A percentile compares a stretch with the other conserved stretches of the same genome.
Evolutionary conservation across 2,888 invertebrate genomes (phyloP).

Genomic region (Cheilosia vernalis): DNA sequence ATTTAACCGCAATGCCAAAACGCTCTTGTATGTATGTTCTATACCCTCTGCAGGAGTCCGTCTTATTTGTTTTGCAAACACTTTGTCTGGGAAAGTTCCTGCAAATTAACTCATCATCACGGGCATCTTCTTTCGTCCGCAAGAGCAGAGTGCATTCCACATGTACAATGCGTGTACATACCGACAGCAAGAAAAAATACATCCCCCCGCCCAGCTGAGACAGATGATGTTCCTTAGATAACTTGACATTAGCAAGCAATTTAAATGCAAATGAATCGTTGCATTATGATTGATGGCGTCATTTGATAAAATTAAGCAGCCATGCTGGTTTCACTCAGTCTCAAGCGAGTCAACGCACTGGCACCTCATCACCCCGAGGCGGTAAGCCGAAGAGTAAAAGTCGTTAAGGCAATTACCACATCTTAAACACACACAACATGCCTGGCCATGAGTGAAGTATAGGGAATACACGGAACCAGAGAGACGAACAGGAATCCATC

Average conservation of each 20-base stretch:
- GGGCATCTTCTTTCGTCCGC: slow-evolving; percentile 3
- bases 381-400: slow-evolving; percentile 73
- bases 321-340: slow-evolving; percentile 65
- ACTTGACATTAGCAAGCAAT: slow-evolving; percentile 83
- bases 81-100: slow-evolving; percentile 26
- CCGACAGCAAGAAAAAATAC: neutral
- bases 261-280: slow-evolving; percentile 83
- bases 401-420: slow-evolving; percentile 75
- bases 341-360: slow-evolving; percentile 71
- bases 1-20: neutral
- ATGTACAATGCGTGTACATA: neutral
- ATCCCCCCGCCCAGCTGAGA: slow-evolving; percentile 64
- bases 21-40: neutral
- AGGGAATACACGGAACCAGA: slow-evolving; percentile 7
- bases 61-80: slow-evolving; percentile 41
- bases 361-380: slow-evolving; percentile 74
- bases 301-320: slow-evolving; percentile 79
- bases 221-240: slow-evolving; percentile 82
- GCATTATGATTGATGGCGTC: slow-evolving; percentile 81
- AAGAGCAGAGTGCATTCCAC: neutral
- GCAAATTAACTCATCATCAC: slow-evolving; percentile 66
- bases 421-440: slow-evolving; percentile 74
- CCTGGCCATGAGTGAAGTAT: neutral
- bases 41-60: neutral
- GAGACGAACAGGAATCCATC: slow-evolving; percentile 52